phyloP scores from a whole-genome alignment of 2,113 vertebrate species.

The Poeciliopsis retropinna region DNA sequence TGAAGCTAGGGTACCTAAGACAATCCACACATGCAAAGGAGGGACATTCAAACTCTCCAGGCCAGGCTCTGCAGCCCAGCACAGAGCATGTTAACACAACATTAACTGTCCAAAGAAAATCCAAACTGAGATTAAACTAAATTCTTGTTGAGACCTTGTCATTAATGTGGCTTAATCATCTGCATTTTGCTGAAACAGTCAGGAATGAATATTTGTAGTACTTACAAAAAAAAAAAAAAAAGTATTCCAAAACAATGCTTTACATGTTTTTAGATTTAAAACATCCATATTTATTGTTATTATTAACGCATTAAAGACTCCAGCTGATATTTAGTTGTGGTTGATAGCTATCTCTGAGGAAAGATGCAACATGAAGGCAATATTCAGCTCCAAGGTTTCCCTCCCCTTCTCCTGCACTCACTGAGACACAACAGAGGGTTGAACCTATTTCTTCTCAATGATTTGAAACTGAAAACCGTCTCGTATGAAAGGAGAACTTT shows the following conservation, averaged over 20 bases:
- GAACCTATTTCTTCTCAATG: conserved; percentile 19
- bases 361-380: conserved; percentile 72
- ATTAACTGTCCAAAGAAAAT: no score
- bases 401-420: conserved; percentile 21
- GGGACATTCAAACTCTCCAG: no score
- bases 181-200: no score
- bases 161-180: no score
- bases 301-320: not conserved
- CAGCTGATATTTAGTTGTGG: conserved; percentile 23
- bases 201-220: no score
- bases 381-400: conserved; percentile 64
- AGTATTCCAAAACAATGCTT: not conserved
- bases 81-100: no score
- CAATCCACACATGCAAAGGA: not conserved
- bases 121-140: no score
- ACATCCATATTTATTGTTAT: not conserved
- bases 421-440: conserved; percentile 17
- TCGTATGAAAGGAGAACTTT: conserved; percentile 11
- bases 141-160: no score
- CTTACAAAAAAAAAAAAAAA: no score
- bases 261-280: not conserved
- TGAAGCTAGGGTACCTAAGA: no score
- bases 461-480: conserved; percentile 12
- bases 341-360: conserved; percentile 66
- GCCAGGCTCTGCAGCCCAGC: no score